Evolutionary conservation across 1,140 invertebrate species (phyloP).

Genomic region (Anoplophora glabripennis): DNA sequence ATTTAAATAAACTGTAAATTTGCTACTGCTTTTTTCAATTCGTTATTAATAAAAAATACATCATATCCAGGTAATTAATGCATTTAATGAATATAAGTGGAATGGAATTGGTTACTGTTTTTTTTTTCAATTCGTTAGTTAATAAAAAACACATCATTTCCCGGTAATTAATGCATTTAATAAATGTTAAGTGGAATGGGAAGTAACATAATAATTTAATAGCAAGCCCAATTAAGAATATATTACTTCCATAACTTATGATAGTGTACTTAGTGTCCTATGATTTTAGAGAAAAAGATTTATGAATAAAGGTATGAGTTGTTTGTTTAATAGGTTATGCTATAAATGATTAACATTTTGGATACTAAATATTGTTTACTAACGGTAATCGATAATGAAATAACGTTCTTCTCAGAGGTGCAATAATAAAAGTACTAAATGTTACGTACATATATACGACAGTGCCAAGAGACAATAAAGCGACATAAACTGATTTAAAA

Average conservation of each 20-base stretch:
- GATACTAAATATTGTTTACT: background rate
- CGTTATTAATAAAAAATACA: background rate
- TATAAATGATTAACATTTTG: background rate
- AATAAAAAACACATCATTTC: background rate
- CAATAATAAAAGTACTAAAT: constrained; percentile 1
- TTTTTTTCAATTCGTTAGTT: background rate
- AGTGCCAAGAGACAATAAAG: background rate
- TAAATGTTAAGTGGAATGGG: background rate
- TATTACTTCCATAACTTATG: too few species aligned
- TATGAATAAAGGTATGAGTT: background rate
- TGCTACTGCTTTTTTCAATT: background rate
- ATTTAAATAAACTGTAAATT: background rate
- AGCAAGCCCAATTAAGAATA: background rate
- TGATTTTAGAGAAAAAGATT: background rate
- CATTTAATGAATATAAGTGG: background rate
- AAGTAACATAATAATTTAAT: background rate
- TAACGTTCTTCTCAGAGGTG: background rate
- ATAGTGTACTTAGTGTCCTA: too few species aligned
- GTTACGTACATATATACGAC: background rate
- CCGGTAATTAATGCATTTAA: background rate
- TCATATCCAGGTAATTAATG: background rate
- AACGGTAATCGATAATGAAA: background rate
- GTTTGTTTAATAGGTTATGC: background rate
- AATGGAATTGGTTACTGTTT: background rate
- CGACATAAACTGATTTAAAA: background rate